phyloP scores from a whole-genome alignment of 2,888 invertebrate species.

The Lomographa bimaculata region DNA sequence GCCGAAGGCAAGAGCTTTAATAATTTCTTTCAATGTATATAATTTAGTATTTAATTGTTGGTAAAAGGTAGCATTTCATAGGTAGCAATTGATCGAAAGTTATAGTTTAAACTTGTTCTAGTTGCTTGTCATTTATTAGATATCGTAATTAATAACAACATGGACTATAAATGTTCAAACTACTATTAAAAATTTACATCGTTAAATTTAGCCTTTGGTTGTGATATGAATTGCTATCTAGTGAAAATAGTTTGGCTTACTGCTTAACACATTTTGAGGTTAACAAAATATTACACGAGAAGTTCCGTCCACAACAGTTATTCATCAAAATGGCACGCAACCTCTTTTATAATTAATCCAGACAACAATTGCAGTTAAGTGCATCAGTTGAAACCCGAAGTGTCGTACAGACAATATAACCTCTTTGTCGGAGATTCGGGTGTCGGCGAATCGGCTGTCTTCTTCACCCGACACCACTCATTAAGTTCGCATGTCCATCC shows the following conservation, averaged over 20 bases:
- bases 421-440: constrained; percentile 49
- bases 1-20: constrained; percentile 19
- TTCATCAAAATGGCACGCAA: constrained; percentile 32
- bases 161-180: no score
- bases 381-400: constrained; percentile 29
- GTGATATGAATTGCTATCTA: no score
- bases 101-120: constrained; percentile 11
- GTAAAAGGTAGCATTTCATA: constrained; percentile 20
- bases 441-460: constrained; percentile 50
- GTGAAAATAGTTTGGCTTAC: no score
- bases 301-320: constrained; percentile 28
- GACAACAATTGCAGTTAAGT: constrained; percentile 36
- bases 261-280: no score
- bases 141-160: no score
- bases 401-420: constrained; percentile 35
- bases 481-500: constrained; percentile 77
- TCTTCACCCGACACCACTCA: constrained; percentile 68
- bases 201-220: no score
- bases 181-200: no score
- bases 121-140: constrained; percentile 1
- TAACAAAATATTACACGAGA: no score
- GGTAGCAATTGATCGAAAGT: constrained; percentile 17
- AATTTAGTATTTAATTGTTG: constrained; percentile 28
- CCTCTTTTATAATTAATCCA: constrained; percentile 36
- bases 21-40: constrained; percentile 24